Conservation (phyloP, 2,113 vertebrate species). For the Calyptommatus sinebrachiatus region DNA sequence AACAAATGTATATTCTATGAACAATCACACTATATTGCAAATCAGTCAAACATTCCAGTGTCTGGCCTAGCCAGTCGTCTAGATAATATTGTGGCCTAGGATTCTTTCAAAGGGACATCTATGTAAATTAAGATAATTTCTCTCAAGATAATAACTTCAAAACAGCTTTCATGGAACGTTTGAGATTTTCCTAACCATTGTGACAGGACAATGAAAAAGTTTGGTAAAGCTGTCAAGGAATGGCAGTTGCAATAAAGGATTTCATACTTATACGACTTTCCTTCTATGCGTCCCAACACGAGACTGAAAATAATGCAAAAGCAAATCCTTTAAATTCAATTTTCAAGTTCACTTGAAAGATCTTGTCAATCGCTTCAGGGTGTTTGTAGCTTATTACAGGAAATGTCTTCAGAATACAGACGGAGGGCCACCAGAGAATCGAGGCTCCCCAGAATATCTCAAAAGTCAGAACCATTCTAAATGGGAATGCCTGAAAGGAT, state of each 20-base stretch:
- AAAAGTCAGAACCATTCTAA: slow-evolving; percentile 48
- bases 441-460: slow-evolving; percentile 39
- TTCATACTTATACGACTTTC: slow-evolving; percentile 28
- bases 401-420: slow-evolving; percentile 46
- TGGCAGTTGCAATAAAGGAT: slow-evolving; percentile 18
- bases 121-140: too few species aligned
- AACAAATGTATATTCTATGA: too few species aligned
- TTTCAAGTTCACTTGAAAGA: slow-evolving; percentile 43
- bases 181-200: slow-evolving; percentile 17
- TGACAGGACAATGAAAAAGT: not conserved
- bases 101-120: too few species aligned
- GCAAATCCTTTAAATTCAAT: slow-evolving; percentile 51
- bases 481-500: slow-evolving; percentile 46
- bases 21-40: too few species aligned
- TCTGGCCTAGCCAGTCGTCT: too few species aligned
- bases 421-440: slow-evolving; percentile 30
- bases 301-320: slow-evolving; percentile 43
- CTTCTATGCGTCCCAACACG: slow-evolving; percentile 18
- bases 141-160: too few species aligned
- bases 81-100: too few species aligned
- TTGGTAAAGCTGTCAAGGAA: not conserved
- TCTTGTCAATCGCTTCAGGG: slow-evolving; percentile 52
- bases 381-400: slow-evolving; percentile 39
- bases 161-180: too few species aligned
- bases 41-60: too few species aligned